Percentiles rank a stretch among this genome's conserved stretches.
These are phyloP conservation scores for Cavia aperea DNA, from an alignment of 2,113 vertebrate genomes.

Conservation along the genomic window DNA sequence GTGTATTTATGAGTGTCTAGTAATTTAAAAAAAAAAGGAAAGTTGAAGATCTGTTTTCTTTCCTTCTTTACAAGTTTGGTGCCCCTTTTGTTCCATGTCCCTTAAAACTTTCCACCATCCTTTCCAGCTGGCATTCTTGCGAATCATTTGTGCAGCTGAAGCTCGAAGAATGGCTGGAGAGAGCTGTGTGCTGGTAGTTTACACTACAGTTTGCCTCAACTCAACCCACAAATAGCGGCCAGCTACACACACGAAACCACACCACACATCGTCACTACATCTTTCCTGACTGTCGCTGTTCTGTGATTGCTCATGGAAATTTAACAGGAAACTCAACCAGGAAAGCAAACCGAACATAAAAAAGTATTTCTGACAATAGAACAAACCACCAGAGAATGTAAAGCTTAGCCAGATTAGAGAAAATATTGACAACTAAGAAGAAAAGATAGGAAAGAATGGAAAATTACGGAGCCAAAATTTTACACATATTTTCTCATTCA, in stretches of 20 bases:
- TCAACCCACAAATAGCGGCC: background rate
- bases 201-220: background rate
- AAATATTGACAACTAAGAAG: background rate
- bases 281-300: background rate
- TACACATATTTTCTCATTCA: background rate
- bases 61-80: background rate
- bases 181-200: background rate
- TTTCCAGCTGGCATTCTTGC: background rate
- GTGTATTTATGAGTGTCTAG: background rate
- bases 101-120: background rate
- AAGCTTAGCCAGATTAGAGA: background rate
- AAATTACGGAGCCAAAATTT: background rate
- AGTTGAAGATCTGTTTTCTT: background rate
- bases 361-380: background rate
- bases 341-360: background rate
- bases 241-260: background rate
- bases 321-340: constrained; percentile 14
- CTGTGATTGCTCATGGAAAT: background rate
- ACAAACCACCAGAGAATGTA: background rate
- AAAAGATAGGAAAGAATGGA: background rate
- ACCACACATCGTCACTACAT: accelerated
- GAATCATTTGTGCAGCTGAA: background rate
- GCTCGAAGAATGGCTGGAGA: background rate
- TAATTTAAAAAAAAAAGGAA: background rate
- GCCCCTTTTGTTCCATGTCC: background rate